A percentile compares a stretch with the other conserved stretches of the same genome.
These are phyloP conservation scores for Drosophila nebulosa DNA, from an alignment of 1,140 invertebrate species.

Conservation along the genomic window DNA sequence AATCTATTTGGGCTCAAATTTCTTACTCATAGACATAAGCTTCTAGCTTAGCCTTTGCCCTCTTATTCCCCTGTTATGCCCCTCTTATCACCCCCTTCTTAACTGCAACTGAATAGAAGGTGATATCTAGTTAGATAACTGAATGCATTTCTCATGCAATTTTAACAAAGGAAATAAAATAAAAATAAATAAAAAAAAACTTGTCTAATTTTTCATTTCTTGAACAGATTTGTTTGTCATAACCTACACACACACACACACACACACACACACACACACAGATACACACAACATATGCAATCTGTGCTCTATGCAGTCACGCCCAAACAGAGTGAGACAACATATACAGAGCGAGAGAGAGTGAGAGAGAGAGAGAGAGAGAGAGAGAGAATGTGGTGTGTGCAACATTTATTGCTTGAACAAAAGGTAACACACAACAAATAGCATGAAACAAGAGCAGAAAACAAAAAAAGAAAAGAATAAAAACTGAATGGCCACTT, in stretches of 20 bases:
- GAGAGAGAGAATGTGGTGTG: not conserved
- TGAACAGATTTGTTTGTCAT: not conserved
- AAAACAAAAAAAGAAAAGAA: not conserved
- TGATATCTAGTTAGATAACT: not conserved
- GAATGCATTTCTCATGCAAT: too few relatives aligned
- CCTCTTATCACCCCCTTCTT: too few relatives aligned
- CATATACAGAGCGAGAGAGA: not conserved
- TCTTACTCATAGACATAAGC: too few relatives aligned
- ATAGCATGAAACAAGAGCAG: not conserved
- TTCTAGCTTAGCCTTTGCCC: too few relatives aligned
- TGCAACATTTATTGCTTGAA: not conserved
- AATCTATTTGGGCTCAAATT: too few relatives aligned
- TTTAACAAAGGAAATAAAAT: too few relatives aligned
- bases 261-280: constrained; percentile 25
- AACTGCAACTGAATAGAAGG: not conserved
- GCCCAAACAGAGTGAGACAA: not conserved
- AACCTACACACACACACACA: not conserved
- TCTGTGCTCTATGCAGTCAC: too few relatives aligned
- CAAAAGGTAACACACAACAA: not conserved
- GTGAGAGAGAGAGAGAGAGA: not conserved
- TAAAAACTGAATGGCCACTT: constrained; percentile 59
- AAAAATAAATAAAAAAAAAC: too few relatives aligned
- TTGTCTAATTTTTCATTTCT: not conserved
- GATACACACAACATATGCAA: constrained; percentile 2
- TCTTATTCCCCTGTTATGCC: too few relatives aligned